These are phyloP conservation scores for Antedon mediterranea DNA, from an alignment of 53 echinoderm and acorn worm species.

Conservation along the genomic window DNA sequence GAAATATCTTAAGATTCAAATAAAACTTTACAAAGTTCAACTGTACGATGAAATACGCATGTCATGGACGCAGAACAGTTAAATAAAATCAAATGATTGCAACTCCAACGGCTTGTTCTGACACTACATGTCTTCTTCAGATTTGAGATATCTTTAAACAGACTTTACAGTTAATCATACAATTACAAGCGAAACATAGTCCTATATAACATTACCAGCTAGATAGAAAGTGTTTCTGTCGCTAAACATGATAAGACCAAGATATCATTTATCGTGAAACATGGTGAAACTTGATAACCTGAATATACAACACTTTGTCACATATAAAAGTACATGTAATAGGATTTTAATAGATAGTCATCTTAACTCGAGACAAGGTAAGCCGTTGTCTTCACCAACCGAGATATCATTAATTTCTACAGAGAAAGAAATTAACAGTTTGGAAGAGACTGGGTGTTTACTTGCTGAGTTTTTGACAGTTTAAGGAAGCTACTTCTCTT, in stretches of 20 bases:
- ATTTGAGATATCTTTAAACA: background rate
- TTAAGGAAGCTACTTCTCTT: background rate
- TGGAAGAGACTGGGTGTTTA: background rate
- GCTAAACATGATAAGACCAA: background rate
- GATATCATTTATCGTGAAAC: background rate
- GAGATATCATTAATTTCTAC: slow-evolving; percentile 1
- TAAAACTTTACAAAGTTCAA: too few species aligned
- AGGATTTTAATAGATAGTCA: background rate
- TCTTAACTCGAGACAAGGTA: background rate
- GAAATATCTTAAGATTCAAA: too few species aligned
- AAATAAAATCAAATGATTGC: too few species aligned
- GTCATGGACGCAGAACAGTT: too few species aligned
- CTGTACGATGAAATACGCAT: too few species aligned
- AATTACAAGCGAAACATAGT: background rate
- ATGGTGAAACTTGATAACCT: background rate
- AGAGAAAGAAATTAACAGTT: slow-evolving; percentile 1
- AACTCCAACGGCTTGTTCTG: too few species aligned
- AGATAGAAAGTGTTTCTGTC: background rate
- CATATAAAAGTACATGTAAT: background rate
- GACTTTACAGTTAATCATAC: background rate
- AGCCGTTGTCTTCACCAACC: background rate
- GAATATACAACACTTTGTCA: too few species aligned
- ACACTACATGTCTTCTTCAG: too few species aligned
- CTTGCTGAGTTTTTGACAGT: background rate
- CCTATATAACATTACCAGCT: background rate